These are phyloP conservation scores for Cardinalis cardinalis DNA, from an alignment of 2,113 vertebrate genomes.

Conservation along the genomic window DNA sequence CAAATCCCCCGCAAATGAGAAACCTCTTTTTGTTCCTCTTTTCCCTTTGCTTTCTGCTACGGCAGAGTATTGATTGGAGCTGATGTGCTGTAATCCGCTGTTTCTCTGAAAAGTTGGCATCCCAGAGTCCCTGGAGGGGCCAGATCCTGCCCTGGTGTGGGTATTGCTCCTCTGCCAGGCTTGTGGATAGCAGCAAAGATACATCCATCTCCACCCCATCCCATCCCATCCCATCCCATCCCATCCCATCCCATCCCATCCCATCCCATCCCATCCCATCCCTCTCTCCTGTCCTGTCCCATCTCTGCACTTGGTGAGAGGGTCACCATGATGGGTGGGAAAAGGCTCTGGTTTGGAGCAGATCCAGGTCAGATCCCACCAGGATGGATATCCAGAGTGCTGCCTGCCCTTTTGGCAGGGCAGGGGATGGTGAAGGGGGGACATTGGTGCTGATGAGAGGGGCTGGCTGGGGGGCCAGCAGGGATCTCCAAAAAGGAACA, in stretches of 20 bases:
- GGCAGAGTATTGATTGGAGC: conserved; percentile 45
- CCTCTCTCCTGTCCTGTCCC: neutral
- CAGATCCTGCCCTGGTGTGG: accelerated
- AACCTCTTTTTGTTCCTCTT: conserved; percentile 33
- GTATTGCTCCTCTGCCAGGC: neutral
- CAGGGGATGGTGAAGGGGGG: neutral
- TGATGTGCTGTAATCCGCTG: conserved; percentile 50
- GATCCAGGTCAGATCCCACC: neutral
- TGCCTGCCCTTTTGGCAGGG: neutral
- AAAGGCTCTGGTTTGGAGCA: neutral
- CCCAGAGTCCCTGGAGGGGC: neutral
- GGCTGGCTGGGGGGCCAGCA: accelerated
- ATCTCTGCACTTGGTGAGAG: accelerated
- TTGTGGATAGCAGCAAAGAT: neutral
- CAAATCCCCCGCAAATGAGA: conserved; percentile 6
- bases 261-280: no score
- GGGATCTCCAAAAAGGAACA: neutral
- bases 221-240: neutral
- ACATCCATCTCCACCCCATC: neutral
- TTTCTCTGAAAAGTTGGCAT: conserved; percentile 66
- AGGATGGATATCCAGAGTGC: neutral
- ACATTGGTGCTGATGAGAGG: neutral
- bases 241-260: no score
- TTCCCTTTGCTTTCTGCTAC: neutral
- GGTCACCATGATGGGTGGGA: neutral